Base-by-base conservation (phyloP, 2,113 vertebrate species). In the Toxotes chatareus region DNA sequence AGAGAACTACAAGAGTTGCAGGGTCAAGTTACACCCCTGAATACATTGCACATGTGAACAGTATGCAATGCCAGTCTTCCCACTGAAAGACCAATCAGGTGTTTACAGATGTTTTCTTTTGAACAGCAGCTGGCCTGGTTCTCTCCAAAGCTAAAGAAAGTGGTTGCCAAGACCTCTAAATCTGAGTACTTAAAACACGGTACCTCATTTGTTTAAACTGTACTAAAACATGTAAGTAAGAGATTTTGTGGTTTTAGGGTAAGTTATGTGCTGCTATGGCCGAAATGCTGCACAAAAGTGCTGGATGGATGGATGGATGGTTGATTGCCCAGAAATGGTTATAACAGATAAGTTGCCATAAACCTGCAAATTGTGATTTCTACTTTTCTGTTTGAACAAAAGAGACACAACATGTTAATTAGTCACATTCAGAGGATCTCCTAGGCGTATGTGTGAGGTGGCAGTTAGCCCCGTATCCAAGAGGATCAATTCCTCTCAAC, bases 11-110 rank as follows among this genome's bases (percentile, higher is more conserved):
- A 21, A 86, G 36, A 80, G 69, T 70, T 81, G 71, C 81, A 68
- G 70, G 85, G 74, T 82, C 74, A 88, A 60, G n/a, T 74, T 88
- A 90, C 13, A 78, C 47, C 4, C 76, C 59, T 16, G 84, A 82
- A 72, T 86, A 86, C 40, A 89, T 4, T 21, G 16, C 68, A 79
- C 71, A 78, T 13, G 89, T 85, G 71, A 67, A 75, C 63, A 72
- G 51, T 27, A 87, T 90, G 53, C 70, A 82, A 57, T 82, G 78
- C 36, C 65, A 83, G 36, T 12, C 56, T 73, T 83, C 89, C 65
- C 81, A 91, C 44, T 82, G 84, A 88, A 27, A 27, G 27, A 27
- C 27, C 27, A 27, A 27, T 27, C 27, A 27, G 27, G 27, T 27
- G 27, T 27, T 27, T 27, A 27, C 27, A 27, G 27, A 27, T 27